Conservation (phyloP, 2,113 vertebrate genomes). For the Pipra filicauda region DNA sequence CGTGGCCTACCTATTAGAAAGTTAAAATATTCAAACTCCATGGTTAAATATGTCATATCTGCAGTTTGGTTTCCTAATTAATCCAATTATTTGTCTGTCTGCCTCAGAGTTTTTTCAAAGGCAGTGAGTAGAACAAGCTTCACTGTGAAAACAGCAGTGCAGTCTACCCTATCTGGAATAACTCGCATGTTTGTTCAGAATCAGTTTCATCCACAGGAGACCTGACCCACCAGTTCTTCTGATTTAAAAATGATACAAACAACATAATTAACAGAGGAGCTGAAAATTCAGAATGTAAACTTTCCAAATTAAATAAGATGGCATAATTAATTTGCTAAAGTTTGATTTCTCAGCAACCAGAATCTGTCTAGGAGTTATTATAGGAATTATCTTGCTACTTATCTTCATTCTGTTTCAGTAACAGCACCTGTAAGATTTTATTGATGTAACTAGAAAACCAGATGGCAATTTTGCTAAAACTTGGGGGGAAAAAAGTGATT, state of each 20-base stretch:
- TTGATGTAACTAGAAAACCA: conserved; percentile 28
- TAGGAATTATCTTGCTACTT: conserved; percentile 1
- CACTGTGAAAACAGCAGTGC: not conserved
- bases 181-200: not conserved
- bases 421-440: conserved; percentile 27
- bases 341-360: not conserved
- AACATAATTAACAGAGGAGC: not conserved
- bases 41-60: not conserved
- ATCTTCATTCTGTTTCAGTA: conserved; percentile 13
- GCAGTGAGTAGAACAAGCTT: not conserved
- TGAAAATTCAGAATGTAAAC: not conserved
- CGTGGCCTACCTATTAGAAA: not conserved
- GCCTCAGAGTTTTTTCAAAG: not conserved
- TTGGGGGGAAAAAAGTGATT: not conserved
- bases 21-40: conserved; percentile 11
- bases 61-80: not conserved
- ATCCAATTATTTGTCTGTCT: not conserved
- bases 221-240: not conserved
- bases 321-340: not conserved
- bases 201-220: not conserved
- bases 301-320: not conserved
- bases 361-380: not conserved
- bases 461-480: conserved; percentile 21
- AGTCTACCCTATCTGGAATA: not conserved
- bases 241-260: not conserved